Evolutionary conservation across 64 coral and sea anemone species (phyloP), one percentile per base, ranked within the genome.

Genomic region (Montipora cactus): DNA sequence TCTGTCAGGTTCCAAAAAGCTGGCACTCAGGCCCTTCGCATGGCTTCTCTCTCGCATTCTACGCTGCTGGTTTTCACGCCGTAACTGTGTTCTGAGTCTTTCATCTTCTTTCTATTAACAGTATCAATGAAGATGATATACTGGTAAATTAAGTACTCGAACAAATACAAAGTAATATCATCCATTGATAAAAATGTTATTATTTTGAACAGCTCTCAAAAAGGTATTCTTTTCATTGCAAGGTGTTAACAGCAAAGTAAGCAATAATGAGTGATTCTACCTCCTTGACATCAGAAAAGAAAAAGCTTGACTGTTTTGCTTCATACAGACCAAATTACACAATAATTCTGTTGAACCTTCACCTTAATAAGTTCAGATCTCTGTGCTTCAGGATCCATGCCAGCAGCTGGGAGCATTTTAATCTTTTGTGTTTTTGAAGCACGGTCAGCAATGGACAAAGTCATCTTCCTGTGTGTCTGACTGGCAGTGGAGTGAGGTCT

Each of bases 401-500:
- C 98, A 37, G 92, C 98, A 8, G 95, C 95, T 28, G 98, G 95
- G 4, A 99, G 67, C 20, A 99, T 89, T 49, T 90, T 91, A 74
- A 99, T 99, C 67, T 99, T 99, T 61, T 94, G 92, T 94, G 98
- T 82, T 44, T 99, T 99, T 4, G 95, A 99, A 59, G 91, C 98
- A 59, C 98, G 92, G n/a, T 99, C 92, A 50, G 98, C 98, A 89
- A 99, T 99, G 2, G 98, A 99, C 59, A 99, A 67, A 4, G 98
- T 99, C 98, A 99, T 99, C 59, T 99, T 99, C 70, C 98, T 91
- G 53, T 99, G 98, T 44, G 98, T 99, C 67, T 99, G 98, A 83
- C 98, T 99, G 58, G 95, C 84, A 23, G 98, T 99, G 12, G 98
- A 99, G 47, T 99, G 95, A 49, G 98, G 98, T 91, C 98, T 94